A percentile compares a stretch with the other conserved stretches of the same genome.
Evolutionary conservation across 2,888 invertebrate species (phyloP).

Genomic region (Megamerina dolium): DNA sequence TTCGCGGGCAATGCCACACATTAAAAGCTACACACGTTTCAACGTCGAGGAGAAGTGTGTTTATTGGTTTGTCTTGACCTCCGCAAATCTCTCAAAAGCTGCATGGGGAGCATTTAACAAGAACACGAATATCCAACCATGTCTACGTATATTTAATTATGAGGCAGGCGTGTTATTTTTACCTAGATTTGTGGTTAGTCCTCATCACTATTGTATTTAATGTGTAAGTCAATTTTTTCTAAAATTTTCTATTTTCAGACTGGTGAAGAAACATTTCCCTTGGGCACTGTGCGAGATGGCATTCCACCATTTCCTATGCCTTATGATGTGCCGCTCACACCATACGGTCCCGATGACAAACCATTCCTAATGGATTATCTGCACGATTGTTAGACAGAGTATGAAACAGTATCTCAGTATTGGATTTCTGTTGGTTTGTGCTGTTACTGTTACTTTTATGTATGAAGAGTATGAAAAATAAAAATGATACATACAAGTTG

Average conservation of each 20-base stretch:
- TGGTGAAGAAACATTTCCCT: slow-evolving; percentile 57
- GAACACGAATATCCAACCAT: slow-evolving; percentile 54
- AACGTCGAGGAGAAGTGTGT: slow-evolving; percentile 56
- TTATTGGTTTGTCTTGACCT: slow-evolving; percentile 81
- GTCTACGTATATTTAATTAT: slow-evolving; percentile 72
- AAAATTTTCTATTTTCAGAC: slow-evolving; percentile 50
- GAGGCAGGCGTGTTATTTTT: slow-evolving; percentile 87
- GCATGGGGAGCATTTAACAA: slow-evolving; percentile 82
- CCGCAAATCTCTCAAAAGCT: slow-evolving; percentile 93
- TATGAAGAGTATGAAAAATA: too few relatives aligned
- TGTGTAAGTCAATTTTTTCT: background rate
- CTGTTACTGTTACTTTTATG: too few relatives aligned
- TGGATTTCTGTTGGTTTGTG: too few relatives aligned
- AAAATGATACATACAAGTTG: too few relatives aligned
- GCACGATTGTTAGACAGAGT: too few relatives aligned
- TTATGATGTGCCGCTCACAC: slow-evolving; percentile 74
- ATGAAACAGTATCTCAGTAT: too few relatives aligned
- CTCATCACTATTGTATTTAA: background rate
- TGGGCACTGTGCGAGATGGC: slow-evolving; percentile 43
- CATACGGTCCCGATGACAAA: slow-evolving; percentile 63
- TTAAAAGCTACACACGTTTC: slow-evolving; percentile 80
- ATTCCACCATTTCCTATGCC: slow-evolving; percentile 60
- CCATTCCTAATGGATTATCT: slow-evolving; percentile 65
- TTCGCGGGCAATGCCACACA: slow-evolving; percentile 88
- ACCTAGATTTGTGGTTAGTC: slow-evolving; percentile 72